Percentiles rank a stretch among this genome's conserved stretches.
phyloP scores from a whole-genome alignment of 2,113 vertebrate species.

The Pluvialis apricaria region DNA sequence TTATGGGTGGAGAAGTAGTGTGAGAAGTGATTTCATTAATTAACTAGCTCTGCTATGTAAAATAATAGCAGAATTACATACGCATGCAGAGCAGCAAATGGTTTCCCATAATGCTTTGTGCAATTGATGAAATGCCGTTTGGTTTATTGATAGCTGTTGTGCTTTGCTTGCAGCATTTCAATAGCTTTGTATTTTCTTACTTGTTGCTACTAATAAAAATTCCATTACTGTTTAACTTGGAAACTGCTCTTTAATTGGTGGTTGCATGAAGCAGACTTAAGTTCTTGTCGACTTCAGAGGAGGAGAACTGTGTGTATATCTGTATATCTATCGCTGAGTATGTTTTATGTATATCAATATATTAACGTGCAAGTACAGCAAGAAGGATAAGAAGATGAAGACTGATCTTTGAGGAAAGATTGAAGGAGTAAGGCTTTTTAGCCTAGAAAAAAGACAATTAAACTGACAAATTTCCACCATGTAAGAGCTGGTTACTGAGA shows the following conservation, averaged over 20 bases:
- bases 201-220: neutral
- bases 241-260: neutral
- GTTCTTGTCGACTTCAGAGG: neutral
- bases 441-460: neutral
- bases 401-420: neutral
- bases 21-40: constrained; percentile 35
- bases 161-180: neutral
- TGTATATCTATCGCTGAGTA: accelerated
- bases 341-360: neutral
- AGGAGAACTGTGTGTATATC: neutral
- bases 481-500: neutral
- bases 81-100: neutral
- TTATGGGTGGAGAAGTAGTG: constrained; percentile 34
- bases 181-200: neutral
- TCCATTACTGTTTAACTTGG: neutral
- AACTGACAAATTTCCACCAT: neutral
- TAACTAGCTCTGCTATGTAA: neutral
- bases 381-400: neutral
- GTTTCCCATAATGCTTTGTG: constrained; percentile 17
- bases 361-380: neutral
- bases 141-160: neutral
- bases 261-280: neutral
- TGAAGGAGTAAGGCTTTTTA: neutral
- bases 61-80: neutral
- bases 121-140: neutral